Evolutionary conservation across 2,113 vertebrate genomes (phyloP), one percentile per base, ranked within the genome.

Genomic region (Dicaeum eximium): DNA sequence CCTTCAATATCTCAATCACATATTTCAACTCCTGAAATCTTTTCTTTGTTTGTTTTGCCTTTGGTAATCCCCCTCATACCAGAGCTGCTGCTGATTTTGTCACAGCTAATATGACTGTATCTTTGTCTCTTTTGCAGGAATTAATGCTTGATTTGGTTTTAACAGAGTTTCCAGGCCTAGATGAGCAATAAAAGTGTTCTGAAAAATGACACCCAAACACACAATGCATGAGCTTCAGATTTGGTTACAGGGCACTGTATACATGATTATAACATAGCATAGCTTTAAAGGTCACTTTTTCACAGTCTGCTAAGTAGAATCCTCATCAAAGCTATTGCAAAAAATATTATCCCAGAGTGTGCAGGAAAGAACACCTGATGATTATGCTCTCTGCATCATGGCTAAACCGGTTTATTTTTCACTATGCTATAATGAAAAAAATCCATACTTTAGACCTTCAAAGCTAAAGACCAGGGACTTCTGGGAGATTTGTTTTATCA

Each of bases 401-500:
- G 51, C 22, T 86, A 93, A 94, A 88, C 7, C 0, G 0, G 8
- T 60, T 90, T 48, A 58, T 90, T 88, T 90, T 69, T 83, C 56
- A 27, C 54, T 54, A 3, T 5, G 15, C 5, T 58, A 2, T 22
- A 62, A 56, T 1, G 3, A 64, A 78, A 88, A 88, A 70, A 38
- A 42, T 8, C 13, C 51, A 64, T 83, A 66, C 24, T 69, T 85
- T 53, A 90, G 47, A 44, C 44, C 33, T 88, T 90, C 81, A 95
- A 90, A 94, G 74, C 13, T 7, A 71, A 92, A 58, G n/a, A 77
- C 3, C 12, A 64, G 67, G 23, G 86, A 83, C 88, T 82, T 67
- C 70, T 95, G 84, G 54, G 67, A 89, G 58, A 33, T 69, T 62
- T 87, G 65, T 78, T 91, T 96, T 92, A 95, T 75, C 78, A 17